A percentile compares a stretch with the other conserved stretches of the same genome.
Evolutionary conservation across 2,113 vertebrate species (phyloP).

Genomic region (Rhabdornis inornatus): DNA sequence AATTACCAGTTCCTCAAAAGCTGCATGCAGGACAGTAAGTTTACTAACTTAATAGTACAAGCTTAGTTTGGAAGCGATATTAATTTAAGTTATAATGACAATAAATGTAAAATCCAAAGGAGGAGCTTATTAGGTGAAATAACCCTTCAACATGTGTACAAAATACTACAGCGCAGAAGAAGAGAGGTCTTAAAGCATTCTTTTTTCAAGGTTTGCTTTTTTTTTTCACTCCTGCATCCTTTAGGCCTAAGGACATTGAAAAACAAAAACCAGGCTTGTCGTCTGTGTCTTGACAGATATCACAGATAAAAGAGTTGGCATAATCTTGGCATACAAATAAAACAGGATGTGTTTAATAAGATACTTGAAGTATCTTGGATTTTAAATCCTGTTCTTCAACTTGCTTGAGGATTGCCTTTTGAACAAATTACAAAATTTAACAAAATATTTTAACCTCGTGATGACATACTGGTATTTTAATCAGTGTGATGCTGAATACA

Average conservation of each 20-base stretch:
- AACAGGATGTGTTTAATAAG: slow-evolving; percentile 57
- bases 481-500: background rate
- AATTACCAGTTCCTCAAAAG: background rate
- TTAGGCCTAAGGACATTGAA: slow-evolving; percentile 19
- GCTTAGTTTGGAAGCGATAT: background rate
- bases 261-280: slow-evolving; percentile 35
- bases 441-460: slow-evolving; percentile 14
- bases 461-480: background rate
- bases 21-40: background rate
- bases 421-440: slow-evolving; percentile 20
- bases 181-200: background rate
- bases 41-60: background rate
- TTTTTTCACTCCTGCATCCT: background rate
- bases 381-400: background rate
- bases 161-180: background rate
- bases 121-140: background rate
- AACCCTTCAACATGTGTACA: background rate
- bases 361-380: slow-evolving; percentile 40
- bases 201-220: background rate
- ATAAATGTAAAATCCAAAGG: background rate
- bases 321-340: slow-evolving; percentile 23
- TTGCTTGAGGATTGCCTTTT: slow-evolving; percentile 33
- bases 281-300: slow-evolving; percentile 43
- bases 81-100: background rate
- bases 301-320: slow-evolving; percentile 43